Evolutionary conservation across 2,888 invertebrate species (phyloP), one percentile per base, ranked within the genome.

Genomic region (Notodonta dromedarius): DNA sequence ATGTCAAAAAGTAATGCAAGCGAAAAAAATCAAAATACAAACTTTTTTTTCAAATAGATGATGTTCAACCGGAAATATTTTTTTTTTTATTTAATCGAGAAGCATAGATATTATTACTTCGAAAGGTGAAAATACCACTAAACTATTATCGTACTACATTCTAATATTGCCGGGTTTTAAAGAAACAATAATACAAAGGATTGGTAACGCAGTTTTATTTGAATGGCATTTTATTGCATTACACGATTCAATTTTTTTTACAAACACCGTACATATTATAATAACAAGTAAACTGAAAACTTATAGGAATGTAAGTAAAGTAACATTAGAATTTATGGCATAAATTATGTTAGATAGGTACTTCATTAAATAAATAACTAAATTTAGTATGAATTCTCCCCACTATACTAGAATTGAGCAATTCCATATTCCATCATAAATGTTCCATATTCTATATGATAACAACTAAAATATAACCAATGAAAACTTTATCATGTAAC

Each of bases 301-400:
- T 57, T 60, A 66, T 57, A 57, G 74, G 74, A 73, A 73, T 73
- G 73, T 66, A 65, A 63, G 57, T 35, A 39, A 11, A 14, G 32
- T 59, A 57, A 11, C 4, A 46, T n/a, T 46, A 46, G 4, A 46
- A 24, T 24, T 46, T 9, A 35, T 42, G 11, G 9, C 8, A 42
- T 42, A 42, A 42, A 42, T 42, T 42, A 12, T 9, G 12, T 42
- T 24, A 24, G 2, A 2, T 24, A 24, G 24, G 24, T 24, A 24
- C 24, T 24, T 24, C 4, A 11, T 42, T 7, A 42, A 4, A 12
- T 42, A 42, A 42, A 42, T 35, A 7, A 7, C 35, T 35, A 7
- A 35, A 35, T 35, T 42, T 11, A 11, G 9, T 42, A 42, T 12
- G 9, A 42, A 11, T 42, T 42, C 9, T 46, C n/a, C n/a, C 44